These are phyloP conservation scores for Muraenolepis orangiensis DNA, from an alignment of 2,797 vertebrate genomes.

Conservation along the genomic window DNA sequence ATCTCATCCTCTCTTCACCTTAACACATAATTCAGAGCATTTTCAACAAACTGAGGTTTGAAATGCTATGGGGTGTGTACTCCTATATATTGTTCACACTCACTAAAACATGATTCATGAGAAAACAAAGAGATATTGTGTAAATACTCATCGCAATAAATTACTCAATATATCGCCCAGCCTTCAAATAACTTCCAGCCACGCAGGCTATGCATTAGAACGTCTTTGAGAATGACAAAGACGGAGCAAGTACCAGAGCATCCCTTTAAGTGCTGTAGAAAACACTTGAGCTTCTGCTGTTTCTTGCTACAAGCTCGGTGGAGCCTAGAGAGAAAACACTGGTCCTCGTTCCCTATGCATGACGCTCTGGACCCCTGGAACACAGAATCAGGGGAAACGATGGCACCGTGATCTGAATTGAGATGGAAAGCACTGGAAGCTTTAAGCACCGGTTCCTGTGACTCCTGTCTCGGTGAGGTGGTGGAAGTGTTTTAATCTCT, in stretches of 20 bases:
- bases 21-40: neutral
- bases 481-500: constrained; percentile 28
- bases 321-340: constrained; percentile 30
- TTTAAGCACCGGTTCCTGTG: constrained; percentile 4
- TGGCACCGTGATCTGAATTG: constrained; percentile 41
- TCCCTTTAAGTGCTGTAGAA: neutral
- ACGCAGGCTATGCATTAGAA: neutral
- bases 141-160: neutral
- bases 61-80: neutral
- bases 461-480: neutral
- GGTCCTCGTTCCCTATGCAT: constrained; percentile 40
- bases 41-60: neutral
- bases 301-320: constrained; percentile 42
- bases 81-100: neutral
- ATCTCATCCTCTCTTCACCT: neutral
- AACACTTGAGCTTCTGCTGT: constrained; percentile 37
- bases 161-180: neutral
- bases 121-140: neutral
- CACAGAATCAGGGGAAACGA: constrained; percentile 20
- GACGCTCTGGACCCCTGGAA: constrained; percentile 17
- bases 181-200: neutral
- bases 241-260: neutral
- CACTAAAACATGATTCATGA: neutral
- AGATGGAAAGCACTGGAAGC: constrained; percentile 13
- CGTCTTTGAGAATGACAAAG: constrained; percentile 10